phyloP scores from a whole-genome alignment of 2,888 invertebrate species.

The Cynaeus angustus region DNA sequence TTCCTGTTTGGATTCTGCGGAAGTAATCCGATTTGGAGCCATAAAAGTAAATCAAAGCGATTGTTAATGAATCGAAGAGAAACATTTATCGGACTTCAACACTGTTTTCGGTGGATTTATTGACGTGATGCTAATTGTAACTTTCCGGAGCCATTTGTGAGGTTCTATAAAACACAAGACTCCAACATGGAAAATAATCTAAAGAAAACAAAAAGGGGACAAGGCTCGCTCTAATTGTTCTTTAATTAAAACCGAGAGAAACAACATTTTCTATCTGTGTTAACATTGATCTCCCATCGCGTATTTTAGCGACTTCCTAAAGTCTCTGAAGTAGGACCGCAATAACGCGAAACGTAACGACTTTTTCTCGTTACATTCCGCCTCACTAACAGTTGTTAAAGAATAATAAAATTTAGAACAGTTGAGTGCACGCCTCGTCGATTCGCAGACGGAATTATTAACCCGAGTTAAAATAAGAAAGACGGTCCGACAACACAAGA shows the following conservation, averaged over 20 bases:
- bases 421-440: conserved; percentile 24
- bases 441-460: conserved; percentile 24
- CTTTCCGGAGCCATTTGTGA: not conserved
- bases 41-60: conserved; percentile 20
- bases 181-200: not conserved
- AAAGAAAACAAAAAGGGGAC: not conserved
- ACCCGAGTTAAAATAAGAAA: conserved; percentile 6
- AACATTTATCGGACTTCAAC: conserved; percentile 8
- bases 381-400: conserved; percentile 21
- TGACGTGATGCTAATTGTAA: conserved; percentile 6
- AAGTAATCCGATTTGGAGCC: conserved; percentile 17
- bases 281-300: no score
- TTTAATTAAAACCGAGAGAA: no score
- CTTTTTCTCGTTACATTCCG: conserved; percentile 20
- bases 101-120: not conserved
- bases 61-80: conserved; percentile 7
- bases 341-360: conserved; percentile 8
- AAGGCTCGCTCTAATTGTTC: no score
- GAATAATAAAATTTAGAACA: conserved; percentile 41
- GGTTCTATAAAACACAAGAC: not conserved
- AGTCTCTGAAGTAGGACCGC: not conserved
- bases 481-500: not conserved
- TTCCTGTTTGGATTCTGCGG: conserved; percentile 14
- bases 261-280: no score
- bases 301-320: not conserved